Percentiles rank a stretch among this genome's conserved stretches.
phyloP scores from a whole-genome alignment of 2,888 invertebrate genomes.

The Palloptera scutellata region DNA sequence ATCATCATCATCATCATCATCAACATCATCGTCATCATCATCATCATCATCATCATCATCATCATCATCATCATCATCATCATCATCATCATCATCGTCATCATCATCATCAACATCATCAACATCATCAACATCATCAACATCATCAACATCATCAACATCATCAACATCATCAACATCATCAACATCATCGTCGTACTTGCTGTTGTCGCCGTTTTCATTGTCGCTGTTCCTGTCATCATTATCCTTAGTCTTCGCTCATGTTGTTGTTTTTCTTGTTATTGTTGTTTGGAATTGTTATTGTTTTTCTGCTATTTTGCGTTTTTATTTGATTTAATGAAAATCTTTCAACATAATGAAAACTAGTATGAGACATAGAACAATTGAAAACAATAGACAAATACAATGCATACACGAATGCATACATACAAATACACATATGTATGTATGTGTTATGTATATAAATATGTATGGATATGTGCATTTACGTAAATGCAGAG shows the following conservation, averaged over 20 bases:
- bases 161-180: conserved; percentile 7
- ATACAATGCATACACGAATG: not conserved
- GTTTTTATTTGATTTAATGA: conserved; percentile 17
- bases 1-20: conserved; percentile 42
- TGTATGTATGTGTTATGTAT: no score
- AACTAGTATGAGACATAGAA: not conserved
- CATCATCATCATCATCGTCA: conserved; percentile 18
- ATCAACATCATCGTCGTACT: not conserved
- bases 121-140: not conserved
- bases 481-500: no score
- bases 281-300: not conserved
- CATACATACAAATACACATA: not conserved
- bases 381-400: conserved; percentile 30
- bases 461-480: not conserved
- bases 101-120: no score
- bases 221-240: conserved; percentile 30
- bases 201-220: not conserved
- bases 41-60: conserved; percentile 33
- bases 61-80: conserved; percentile 48
- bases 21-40: no score
- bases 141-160: conserved; percentile 9
- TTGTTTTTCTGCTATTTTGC: conserved; percentile 27
- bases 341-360: conserved; percentile 35
- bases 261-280: not conserved
- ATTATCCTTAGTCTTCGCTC: no score